Evolutionary conservation across 2,888 invertebrate species (phyloP).

Genomic region (Zhuqinia jingwanae): DNA sequence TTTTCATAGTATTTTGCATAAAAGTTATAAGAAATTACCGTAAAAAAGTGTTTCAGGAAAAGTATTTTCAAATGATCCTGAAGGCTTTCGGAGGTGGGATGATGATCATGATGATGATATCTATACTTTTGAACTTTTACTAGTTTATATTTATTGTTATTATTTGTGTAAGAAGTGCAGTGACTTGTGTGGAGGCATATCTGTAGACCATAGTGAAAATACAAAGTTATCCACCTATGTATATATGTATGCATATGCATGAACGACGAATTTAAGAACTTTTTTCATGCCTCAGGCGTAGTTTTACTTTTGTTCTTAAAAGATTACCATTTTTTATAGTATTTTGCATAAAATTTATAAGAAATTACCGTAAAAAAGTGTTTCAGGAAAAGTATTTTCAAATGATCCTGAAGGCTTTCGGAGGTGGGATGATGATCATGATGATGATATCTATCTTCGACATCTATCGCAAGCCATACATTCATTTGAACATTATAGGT

Average conservation of each 20-base stretch:
- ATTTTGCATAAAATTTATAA: background rate
- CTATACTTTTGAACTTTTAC: background rate
- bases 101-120: too few relatives aligned
- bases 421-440: too few relatives aligned
- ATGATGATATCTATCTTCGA: too few relatives aligned
- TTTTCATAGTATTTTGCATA: slow-evolving; percentile 2
- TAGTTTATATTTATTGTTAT: slow-evolving; percentile 2
- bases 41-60: background rate
- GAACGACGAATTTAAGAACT: background rate
- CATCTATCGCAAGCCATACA: too few relatives aligned
- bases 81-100: too few relatives aligned
- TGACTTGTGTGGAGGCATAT: too few relatives aligned
- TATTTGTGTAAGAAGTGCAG: too few relatives aligned
- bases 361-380: background rate
- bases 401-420: too few relatives aligned
- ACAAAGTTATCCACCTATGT: too few relatives aligned
- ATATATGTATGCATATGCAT: too few relatives aligned
- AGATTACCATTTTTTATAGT: slow-evolving; percentile 2
- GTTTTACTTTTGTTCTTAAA: slow-evolving; percentile 32
- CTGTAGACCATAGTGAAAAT: too few relatives aligned
- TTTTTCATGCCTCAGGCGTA: slow-evolving; percentile 18
- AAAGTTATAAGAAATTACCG: background rate
- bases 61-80: too few relatives aligned
- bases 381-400: slow-evolving; percentile 7
- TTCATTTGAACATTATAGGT: background rate